phyloP scores from a whole-genome alignment of 2,888 invertebrate species.

The Synanthedon vespiformis region DNA sequence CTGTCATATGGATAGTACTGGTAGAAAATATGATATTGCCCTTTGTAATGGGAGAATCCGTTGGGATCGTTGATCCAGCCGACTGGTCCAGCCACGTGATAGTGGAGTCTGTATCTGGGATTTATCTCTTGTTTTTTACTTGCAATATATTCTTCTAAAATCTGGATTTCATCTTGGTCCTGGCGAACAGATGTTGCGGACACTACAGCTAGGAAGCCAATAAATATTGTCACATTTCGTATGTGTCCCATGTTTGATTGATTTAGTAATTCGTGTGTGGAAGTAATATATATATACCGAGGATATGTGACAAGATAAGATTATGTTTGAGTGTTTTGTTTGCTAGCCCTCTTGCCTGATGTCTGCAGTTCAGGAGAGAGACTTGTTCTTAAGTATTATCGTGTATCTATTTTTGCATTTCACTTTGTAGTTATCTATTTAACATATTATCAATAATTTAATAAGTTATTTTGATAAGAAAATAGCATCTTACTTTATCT shows the following conservation, averaged over 20 bases:
- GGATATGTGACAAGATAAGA: background rate
- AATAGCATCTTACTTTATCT: no score
- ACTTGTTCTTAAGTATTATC: no score
- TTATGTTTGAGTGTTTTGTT: background rate
- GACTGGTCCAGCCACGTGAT: conserved; percentile 50
- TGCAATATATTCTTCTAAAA: conserved; percentile 43
- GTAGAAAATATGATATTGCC: conserved; percentile 65
- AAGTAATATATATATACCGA: background rate
- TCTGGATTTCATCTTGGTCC: conserved; percentile 16
- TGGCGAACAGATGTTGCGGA: conserved; percentile 17
- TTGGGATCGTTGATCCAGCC: conserved; percentile 73
- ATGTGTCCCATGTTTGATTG: background rate
- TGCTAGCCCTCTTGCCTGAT: background rate
- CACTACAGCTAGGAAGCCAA: conserved; percentile 18
- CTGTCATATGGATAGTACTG: conserved; percentile 64
- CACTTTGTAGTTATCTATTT: no score
- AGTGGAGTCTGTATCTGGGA: conserved; percentile 40
- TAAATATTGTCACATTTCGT: conserved; percentile 5
- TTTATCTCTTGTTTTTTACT: conserved; percentile 37
- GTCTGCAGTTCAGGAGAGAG: no score
- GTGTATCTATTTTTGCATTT: no score
- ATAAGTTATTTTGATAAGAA: no score
- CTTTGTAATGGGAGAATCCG: conserved; percentile 62
- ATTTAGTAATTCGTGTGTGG: background rate
- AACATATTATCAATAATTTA: no score